Percentiles rank a stretch among this genome's conserved stretches.
phyloP scores from a whole-genome alignment of 1,140 invertebrate genomes.

The Sitodiplosis mosellana region DNA sequence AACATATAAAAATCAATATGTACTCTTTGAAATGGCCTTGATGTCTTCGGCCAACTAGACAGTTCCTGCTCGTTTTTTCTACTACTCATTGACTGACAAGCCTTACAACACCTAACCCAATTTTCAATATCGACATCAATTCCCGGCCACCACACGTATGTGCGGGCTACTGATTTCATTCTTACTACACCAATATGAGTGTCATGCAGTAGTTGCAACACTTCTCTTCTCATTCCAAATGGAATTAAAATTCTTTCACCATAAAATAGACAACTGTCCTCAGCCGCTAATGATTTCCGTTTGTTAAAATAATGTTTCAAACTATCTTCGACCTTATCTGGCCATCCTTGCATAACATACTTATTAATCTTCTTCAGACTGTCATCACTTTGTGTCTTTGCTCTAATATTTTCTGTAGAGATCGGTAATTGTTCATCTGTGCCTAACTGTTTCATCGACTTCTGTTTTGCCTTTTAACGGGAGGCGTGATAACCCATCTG shows the following conservation, averaged over 20 bases:
- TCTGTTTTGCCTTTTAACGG: conserved; percentile 3
- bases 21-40: conserved; percentile 6
- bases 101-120: conserved; percentile 1
- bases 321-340: conserved; percentile 1
- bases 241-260: conserved; percentile 24
- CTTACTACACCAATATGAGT: conserved; percentile 24
- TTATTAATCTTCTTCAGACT: conserved; percentile 9
- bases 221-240: conserved; percentile 7
- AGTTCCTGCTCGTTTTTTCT: not conserved
- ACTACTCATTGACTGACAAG: conserved; percentile 2
- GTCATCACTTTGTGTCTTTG: conserved; percentile 7
- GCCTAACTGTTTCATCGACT: not conserved
- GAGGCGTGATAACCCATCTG: conserved; percentile 7
- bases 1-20: conserved; percentile 12
- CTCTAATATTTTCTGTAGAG: not conserved
- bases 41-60: conserved; percentile 4
- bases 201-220: conserved; percentile 25
- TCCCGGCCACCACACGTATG: conserved; percentile 16
- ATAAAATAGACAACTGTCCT: conserved; percentile 13
- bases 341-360: conserved; percentile 13
- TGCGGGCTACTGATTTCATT: conserved; percentile 26
- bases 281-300: conserved; percentile 7
- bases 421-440: not conserved
- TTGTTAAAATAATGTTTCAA: conserved; percentile 9
- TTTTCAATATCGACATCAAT: conserved; percentile 20